phyloP scores from a whole-genome alignment of 2,113 vertebrate genomes.

The Ancistrus triradiatus region DNA sequence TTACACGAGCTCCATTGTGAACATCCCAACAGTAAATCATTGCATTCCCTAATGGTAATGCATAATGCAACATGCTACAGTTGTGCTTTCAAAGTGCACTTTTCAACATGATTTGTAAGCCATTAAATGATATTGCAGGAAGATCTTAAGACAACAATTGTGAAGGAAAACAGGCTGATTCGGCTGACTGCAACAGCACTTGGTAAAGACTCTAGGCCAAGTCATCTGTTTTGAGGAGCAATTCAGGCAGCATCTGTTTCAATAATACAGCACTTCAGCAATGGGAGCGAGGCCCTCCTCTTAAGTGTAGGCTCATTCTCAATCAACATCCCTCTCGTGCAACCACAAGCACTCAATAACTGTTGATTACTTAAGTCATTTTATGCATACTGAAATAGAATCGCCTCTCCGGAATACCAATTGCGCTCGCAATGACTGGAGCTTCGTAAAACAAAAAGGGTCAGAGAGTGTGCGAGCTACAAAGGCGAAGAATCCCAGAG shows the following conservation, averaged over 20 bases:
- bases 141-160: conserved; percentile 17
- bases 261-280: conserved; percentile 36
- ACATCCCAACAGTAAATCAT: not conserved
- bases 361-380: conserved; percentile 48
- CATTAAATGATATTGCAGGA: conserved; percentile 22
- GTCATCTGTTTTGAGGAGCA: conserved; percentile 42
- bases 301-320: conserved; percentile 42
- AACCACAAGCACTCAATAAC: conserved; percentile 46
- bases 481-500: conserved; percentile 10
- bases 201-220: conserved; percentile 26
- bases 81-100: conserved; percentile 20
- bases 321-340: conserved; percentile 49
- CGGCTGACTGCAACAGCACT: conserved; percentile 5
- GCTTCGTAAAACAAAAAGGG: conserved; percentile 3
- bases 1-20: not conserved
- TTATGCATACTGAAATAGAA: conserved; percentile 30
- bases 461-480: conserved; percentile 24
- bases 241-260: conserved; percentile 25
- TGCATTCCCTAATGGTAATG: not conserved
- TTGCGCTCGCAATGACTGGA: not conserved
- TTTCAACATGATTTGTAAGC: conserved; percentile 5
- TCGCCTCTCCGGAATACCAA: conserved; percentile 36
- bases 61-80: conserved; percentile 22
- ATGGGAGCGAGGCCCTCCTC: conserved; percentile 29
- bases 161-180: conserved; percentile 31